These are phyloP conservation scores for Taeniopygia guttata DNA, from an alignment of 2,797 vertebrate species.

Conservation along the genomic window DNA sequence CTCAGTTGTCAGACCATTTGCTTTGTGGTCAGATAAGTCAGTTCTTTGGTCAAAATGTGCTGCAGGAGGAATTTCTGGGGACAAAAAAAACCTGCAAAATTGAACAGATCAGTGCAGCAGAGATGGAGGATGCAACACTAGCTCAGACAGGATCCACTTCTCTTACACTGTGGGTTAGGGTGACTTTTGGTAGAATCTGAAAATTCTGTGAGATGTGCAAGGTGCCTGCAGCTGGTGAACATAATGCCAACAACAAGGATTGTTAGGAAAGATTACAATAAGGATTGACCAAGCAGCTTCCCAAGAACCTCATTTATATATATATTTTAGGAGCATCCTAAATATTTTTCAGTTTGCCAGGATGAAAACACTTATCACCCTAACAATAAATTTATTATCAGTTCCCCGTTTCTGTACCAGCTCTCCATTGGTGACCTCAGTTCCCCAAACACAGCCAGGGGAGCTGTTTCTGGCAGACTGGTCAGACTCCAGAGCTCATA, in stretches of 20 bases:
- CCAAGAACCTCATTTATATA: not conserved
- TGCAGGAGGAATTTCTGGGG: not conserved
- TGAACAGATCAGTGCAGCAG: not conserved
- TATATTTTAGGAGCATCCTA: not conserved
- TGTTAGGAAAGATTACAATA: not conserved
- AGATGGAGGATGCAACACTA: not conserved
- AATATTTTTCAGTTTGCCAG: not conserved
- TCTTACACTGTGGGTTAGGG: not conserved
- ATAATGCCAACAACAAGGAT: not conserved
- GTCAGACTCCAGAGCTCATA: not conserved
- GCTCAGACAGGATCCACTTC: rapidly evolving
- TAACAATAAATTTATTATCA: not conserved
- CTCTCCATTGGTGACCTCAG: not conserved
- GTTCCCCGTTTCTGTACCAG: not conserved
- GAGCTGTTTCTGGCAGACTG: not conserved
- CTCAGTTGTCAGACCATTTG: not conserved
- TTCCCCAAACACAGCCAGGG: not conserved
- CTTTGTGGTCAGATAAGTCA: not conserved
- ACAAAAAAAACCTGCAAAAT: not conserved
- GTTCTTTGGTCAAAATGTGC: not conserved
- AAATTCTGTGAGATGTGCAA: not conserved
- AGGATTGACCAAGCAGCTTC: not conserved
- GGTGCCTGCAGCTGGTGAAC: not conserved
- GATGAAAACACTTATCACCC: not conserved
- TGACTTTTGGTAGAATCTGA: not conserved